Conservation (phyloP, 2,797 vertebrate genomes). For the Urophycis tenuis region DNA sequence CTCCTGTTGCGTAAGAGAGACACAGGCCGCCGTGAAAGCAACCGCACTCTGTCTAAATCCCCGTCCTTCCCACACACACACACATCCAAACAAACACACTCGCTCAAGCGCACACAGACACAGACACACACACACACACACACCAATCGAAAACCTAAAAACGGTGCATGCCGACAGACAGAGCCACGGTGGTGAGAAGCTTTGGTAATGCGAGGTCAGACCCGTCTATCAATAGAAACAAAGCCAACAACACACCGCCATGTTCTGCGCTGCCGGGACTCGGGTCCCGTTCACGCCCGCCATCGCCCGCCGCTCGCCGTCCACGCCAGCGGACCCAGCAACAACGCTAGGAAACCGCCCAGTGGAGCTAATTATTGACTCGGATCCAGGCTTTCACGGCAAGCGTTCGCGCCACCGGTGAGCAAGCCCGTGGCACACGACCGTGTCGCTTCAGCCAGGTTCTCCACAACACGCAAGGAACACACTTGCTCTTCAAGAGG, state of each 20-base stretch:
- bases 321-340: too few species aligned
- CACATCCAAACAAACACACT: background rate
- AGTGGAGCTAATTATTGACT: too few species aligned
- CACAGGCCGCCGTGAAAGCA: background rate
- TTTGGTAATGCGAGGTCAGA: background rate
- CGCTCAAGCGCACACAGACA: background rate
- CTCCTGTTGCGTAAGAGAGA: background rate
- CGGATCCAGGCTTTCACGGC: background rate
- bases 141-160: background rate
- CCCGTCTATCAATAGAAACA: background rate
- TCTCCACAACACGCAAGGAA: background rate
- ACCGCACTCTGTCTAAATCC: background rate
- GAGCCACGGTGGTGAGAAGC: background rate
- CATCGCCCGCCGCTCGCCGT: too few species aligned
- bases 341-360: too few species aligned
- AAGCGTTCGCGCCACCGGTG: background rate
- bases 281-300: background rate
- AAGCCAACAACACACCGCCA: background rate
- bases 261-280: background rate
- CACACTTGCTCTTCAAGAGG: background rate
- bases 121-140: constrained; percentile 6
- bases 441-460: background rate
- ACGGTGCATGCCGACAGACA: background rate
- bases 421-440: background rate
- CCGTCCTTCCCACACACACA: too few species aligned